Percentiles rank a stretch among this genome's conserved stretches.
Conservation (phyloP, 2,888 invertebrate genomes). For the Troides helena region DNA sequence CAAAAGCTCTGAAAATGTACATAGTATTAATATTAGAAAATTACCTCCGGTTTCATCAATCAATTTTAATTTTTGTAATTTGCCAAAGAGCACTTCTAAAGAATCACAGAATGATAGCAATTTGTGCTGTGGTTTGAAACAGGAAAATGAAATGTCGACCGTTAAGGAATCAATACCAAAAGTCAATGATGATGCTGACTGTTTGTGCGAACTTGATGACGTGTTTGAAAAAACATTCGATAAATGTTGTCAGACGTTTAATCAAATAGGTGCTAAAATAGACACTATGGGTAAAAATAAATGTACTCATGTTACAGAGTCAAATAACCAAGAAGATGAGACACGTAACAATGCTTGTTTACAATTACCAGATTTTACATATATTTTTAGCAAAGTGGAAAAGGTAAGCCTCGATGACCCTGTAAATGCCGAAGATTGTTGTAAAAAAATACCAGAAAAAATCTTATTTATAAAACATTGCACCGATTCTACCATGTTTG, state of each 20-base stretch:
- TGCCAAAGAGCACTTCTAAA: constrained; percentile 6
- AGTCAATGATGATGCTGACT: background rate
- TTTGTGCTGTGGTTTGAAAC: background rate
- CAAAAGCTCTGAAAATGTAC: background rate
- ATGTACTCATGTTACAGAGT: background rate
- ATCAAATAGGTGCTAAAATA: constrained; percentile 10
- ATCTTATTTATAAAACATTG: constrained; percentile 8
- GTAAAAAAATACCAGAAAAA: constrained; percentile 4
- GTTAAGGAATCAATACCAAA: background rate
- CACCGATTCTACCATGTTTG: constrained; percentile 10
- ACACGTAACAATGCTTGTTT: background rate
- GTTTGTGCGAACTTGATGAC: background rate
- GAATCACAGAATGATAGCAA: background rate
- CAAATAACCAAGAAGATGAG: background rate
- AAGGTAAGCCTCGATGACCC: constrained; percentile 7
- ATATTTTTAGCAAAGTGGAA: constrained; percentile 27
- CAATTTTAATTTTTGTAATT: constrained; percentile 20
- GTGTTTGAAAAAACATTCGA: constrained; percentile 1
- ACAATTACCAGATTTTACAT: constrained; percentile 10
- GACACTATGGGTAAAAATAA: constrained; percentile 10
- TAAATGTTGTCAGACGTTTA: constrained; percentile 1
- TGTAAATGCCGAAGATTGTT: constrained; percentile 11
- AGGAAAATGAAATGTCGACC: background rate
- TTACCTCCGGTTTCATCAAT: constrained; percentile 13
- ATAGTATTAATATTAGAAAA: constrained; percentile 8